Conservation (phyloP, 2,888 invertebrate species). For the Ectemnius lituratus region DNA sequence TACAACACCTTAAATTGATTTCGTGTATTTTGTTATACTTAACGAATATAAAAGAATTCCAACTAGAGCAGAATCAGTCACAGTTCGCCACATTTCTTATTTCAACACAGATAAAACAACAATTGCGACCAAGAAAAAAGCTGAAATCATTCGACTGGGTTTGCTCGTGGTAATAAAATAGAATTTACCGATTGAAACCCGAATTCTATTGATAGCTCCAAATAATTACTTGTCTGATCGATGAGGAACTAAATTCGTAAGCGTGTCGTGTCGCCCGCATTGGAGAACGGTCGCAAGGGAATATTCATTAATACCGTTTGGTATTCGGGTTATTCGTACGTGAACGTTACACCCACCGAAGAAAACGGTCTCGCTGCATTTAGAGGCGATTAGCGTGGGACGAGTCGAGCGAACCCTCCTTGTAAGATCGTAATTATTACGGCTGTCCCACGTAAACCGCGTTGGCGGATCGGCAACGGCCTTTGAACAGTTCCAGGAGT, state of each 20-base stretch:
- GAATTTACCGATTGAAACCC: no score
- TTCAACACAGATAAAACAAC: no score
- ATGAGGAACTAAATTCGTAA: not conserved
- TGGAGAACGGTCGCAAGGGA: not conserved
- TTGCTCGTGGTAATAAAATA: no score
- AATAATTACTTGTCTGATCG: no score
- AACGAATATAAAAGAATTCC: no score
- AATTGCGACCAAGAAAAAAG: no score
- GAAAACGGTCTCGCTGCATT: constrained; percentile 55
- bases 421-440: constrained; percentile 63
- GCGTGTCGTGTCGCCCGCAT: not conserved
- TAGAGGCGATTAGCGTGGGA: constrained; percentile 42
- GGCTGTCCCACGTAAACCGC: constrained; percentile 43
- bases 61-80: no score
- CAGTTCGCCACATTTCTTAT: no score
- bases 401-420: constrained; percentile 58
- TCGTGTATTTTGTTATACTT: no score
- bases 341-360: constrained; percentile 42
- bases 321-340: constrained; percentile 31
- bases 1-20: no score
- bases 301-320: not conserved
- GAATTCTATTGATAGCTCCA: no score
- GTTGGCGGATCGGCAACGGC: constrained; percentile 71
- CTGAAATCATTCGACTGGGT: no score
- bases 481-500: constrained; percentile 64